Base-by-base conservation (phyloP, 2,888 invertebrate genomes). In the Congeria kusceri region DNA sequence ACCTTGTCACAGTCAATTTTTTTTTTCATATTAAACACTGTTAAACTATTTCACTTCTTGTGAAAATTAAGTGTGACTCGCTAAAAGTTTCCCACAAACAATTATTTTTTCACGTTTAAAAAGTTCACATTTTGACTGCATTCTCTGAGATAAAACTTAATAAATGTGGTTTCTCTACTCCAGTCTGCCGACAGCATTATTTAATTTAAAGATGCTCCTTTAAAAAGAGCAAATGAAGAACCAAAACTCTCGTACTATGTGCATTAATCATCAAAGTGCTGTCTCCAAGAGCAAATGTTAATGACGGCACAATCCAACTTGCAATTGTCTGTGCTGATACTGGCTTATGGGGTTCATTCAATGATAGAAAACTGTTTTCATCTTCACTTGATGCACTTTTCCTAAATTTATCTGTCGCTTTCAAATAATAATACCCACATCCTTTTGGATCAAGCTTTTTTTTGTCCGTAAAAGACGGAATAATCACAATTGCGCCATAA, bases 261-360 rank as follows among this genome's bases (percentile, higher is more conserved):
- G 20, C 69, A 58, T 68, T 68, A 2, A 74, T 75, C 32, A 71
- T 49, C 11, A 68, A 4, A 53, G 39, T 32, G 28, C 49, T 64
- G 28, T 80, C 62, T n/a, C 64, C 56, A 46, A 73, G 58, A 59
- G 70, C 63, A 47, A 66, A 49, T 39, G 71, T 70, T 13, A 83
- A 39, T 18, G 57, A 44, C 27, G 77, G 53, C 0, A 70, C 80
- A 39, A 80, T 69, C 80, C 78, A 83, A 29, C 32, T 72, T 29
- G 79, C 74, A 25, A 80, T 74, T n/a, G 74, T 80, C 23, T 80
- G 76, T 18, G 70, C 32, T 23, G 73, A 47, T 1, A 79, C 79
- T 59, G 74, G 68, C 18, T 74, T 67, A 57, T 80, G 77, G 25
- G 79, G 80, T 64, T 73, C 46, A 28, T 74, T 77, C 13, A 75